Conservation (phyloP, 2,888 invertebrate genomes). For the Tromatobia lineatoria region DNA sequence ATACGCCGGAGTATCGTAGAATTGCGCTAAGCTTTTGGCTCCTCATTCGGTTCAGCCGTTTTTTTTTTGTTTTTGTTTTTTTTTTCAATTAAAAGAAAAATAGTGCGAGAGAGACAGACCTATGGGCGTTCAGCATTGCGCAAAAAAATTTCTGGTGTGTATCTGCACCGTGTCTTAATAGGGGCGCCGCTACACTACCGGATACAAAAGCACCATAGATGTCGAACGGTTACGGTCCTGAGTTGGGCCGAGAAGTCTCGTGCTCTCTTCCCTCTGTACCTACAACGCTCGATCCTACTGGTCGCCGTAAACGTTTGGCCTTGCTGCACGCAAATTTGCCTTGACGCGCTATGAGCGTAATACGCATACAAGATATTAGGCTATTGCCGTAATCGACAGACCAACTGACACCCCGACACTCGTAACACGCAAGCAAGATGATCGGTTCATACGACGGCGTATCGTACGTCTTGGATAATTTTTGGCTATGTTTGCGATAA, state of each 20-base stretch:
- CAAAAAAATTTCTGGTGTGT: no score
- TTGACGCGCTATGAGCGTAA: slow-evolving; percentile 12
- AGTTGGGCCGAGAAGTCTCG: not conserved
- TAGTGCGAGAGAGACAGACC: no score
- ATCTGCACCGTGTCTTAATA: not conserved
- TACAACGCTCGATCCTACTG: slow-evolving; percentile 24
- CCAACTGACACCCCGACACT: not conserved
- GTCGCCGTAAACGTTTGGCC: slow-evolving; percentile 36
- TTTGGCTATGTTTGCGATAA: not conserved
- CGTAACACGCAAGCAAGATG: not conserved
- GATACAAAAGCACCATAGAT: slow-evolving; percentile 27
- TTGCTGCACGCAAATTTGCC: slow-evolving; percentile 26
- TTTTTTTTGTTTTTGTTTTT: no score
- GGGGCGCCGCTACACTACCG: not conserved
- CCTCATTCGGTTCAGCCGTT: no score
- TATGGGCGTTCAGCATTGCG: no score
- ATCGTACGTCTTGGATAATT: not conserved
- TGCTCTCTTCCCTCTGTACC: slow-evolving; percentile 23
- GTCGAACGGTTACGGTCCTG: slow-evolving; percentile 49
- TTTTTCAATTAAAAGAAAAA: no score
- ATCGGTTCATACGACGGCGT: not conserved
- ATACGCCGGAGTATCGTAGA: no score
- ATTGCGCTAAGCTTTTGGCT: no score
- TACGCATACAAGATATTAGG: not conserved
- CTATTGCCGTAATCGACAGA: not conserved